Evolutionary conservation across 2,888 invertebrate genomes (phyloP), one percentile per base, ranked within the genome.

Genomic region (Epistrophe grossulariae): DNA sequence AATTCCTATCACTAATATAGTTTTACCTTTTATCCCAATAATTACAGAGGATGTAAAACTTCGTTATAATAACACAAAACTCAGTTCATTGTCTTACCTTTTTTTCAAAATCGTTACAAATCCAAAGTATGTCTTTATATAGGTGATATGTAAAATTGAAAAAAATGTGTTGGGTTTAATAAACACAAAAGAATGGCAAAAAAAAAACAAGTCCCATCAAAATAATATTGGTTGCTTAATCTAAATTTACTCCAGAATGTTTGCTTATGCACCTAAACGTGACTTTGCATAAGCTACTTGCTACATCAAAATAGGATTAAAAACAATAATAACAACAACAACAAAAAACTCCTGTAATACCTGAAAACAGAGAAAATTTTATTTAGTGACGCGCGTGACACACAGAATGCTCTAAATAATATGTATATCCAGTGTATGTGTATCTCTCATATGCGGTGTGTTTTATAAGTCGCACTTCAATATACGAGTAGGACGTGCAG

Each of bases 271-370:
- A 28, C 24, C 8, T 15, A 28, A 52, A 52, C 52, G 52, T 52
- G 52, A 52, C 52, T 52, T 24, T 28, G 24, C 52, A 52, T 52
- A 52, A 24, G 19, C 11, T 19, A 1, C 50, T 11, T 19, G 52
- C 24, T 52, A 15, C 52, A 52, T 24, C 24, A 52, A 52, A 52
- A 52, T 52, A 52, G 52, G 52, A 52, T 28, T 52, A 28, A 24
- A 15, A 15, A 24, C 6, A 28, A n/a, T n/a, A n/a, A n/a, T n/a
- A n/a, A n/a, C n/a, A n/a, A n/a, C n/a, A n/a, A n/a, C n/a, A n/a
- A 24, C 1, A 13, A 52, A 24, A 24, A 52, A 1, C 6, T 52
- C 24, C 7, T 52, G 52, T 52, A 52, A 24, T 24, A 24, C 52
- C 52, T 52, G 24, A 8, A 28, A 24, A 52, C 24, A 13, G 52